These are phyloP conservation scores for Andrena flavipes DNA, from an alignment of 2,888 invertebrate species.

Conservation along the genomic window DNA sequence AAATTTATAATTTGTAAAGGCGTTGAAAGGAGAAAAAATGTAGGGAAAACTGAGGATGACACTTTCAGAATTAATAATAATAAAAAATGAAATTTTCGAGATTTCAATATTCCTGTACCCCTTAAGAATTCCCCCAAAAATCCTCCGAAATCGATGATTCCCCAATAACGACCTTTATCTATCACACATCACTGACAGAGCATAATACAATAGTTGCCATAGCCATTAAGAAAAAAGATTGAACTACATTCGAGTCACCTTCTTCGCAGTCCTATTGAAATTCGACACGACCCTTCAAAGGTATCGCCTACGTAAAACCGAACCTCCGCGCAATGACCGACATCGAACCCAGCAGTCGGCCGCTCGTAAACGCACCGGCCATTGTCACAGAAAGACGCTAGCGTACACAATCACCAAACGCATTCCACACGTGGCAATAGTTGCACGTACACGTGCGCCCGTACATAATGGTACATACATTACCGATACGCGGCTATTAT, in stretches of 20 bases:
- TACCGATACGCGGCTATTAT: constrained; percentile 68
- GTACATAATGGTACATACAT: constrained; percentile 61
- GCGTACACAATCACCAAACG: constrained; percentile 37
- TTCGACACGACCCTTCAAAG: neutral
- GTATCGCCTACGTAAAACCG: neutral
- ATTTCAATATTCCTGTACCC: no score
- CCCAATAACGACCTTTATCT: no score
- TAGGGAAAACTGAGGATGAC: no score
- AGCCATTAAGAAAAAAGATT: neutral
- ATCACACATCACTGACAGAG: no score
- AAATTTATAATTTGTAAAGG: no score
- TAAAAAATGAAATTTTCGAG: no score
- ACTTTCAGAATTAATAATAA: no score
- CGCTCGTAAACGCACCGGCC: constrained; percentile 38
- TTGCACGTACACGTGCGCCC: constrained; percentile 44
- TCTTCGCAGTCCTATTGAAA: neutral
- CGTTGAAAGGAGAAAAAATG: no score
- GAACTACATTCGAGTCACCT: neutral
- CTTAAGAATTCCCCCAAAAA: no score
- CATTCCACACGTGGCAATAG: constrained; percentile 59
- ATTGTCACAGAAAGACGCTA: constrained; percentile 34
- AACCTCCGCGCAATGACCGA: constrained; percentile 35
- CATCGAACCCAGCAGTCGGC: constrained; percentile 12
- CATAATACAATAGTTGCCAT: no score
- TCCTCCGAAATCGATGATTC: no score